Conservation (phyloP, 2,888 invertebrate genomes). For the Dicranocentrus wangi region DNA sequence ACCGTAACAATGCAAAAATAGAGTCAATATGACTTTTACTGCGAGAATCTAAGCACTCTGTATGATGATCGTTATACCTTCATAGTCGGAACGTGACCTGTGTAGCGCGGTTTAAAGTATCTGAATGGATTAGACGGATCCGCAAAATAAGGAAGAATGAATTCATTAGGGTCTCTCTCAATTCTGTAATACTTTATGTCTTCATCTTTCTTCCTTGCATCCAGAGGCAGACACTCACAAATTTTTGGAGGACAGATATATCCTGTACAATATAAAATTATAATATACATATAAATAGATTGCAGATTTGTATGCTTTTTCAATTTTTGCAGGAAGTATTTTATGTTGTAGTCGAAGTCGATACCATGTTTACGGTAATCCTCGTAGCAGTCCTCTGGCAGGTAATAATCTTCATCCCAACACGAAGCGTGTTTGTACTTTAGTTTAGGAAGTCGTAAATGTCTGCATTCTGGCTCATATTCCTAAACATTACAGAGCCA, state of each 20-base stretch:
- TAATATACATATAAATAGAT: too few relatives aligned
- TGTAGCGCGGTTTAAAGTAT: constrained; percentile 69
- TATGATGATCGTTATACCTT: constrained; percentile 49
- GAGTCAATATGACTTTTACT: too few relatives aligned
- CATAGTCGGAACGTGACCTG: constrained; percentile 70
- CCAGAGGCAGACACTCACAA: constrained; percentile 71
- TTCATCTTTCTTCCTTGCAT: constrained; percentile 64
- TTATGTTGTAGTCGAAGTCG: neutral
- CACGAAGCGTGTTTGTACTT: constrained; percentile 67
- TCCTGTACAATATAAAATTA: constrained; percentile 32
- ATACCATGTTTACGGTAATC: constrained; percentile 66
- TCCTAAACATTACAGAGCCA: constrained; percentile 38
- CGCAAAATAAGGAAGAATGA: constrained; percentile 68
- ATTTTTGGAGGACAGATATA: constrained; percentile 66
- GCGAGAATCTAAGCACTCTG: too few relatives aligned
- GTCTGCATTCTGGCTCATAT: constrained; percentile 68
- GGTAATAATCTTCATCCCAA: constrained; percentile 70
- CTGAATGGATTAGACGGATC: constrained; percentile 69
- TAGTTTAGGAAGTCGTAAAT: constrained; percentile 69
- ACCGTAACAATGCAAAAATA: neutral
- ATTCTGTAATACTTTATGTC: constrained; percentile 66
- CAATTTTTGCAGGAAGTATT: too few relatives aligned
- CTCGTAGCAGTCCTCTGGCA: constrained; percentile 67
- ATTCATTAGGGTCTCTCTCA: constrained; percentile 66
- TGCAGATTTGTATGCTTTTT: too few relatives aligned